These are phyloP conservation scores for Microcebus lehilahytsara DNA, from an alignment of 2,113 vertebrate species.

Conservation along the genomic window DNA sequence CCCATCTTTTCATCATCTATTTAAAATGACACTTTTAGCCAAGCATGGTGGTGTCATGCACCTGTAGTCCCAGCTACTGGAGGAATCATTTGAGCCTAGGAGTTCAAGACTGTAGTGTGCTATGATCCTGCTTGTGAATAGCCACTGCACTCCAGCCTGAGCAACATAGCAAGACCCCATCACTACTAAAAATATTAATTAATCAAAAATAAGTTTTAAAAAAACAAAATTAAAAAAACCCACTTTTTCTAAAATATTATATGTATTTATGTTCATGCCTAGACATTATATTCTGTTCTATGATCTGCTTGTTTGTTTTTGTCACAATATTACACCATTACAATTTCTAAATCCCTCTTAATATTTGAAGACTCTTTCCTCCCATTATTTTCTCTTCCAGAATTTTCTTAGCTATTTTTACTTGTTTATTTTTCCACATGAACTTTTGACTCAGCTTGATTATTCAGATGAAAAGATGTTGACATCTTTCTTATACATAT, in stretches of 20 bases:
- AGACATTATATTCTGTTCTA: background rate
- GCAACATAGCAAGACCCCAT: background rate
- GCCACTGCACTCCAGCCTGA: background rate
- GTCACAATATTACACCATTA: background rate
- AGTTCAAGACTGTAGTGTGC: background rate
- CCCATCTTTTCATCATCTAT: background rate
- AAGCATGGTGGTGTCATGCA: too few relatives aligned
- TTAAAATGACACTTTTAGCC: background rate
- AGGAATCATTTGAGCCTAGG: background rate
- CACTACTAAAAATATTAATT: background rate
- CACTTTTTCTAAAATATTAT: background rate
- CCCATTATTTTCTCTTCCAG: background rate
- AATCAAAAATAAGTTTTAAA: background rate
- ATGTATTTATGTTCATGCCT: background rate
- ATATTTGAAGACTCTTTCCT: background rate
- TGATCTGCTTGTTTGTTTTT: background rate
- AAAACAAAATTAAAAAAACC: background rate
- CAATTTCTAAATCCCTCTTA: background rate
- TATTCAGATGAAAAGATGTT: constrained; percentile 49
- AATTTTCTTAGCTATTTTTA: constrained; percentile 18
- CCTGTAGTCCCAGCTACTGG: background rate
- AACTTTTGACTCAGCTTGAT: constrained; percentile 40
- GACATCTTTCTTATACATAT: constrained; percentile 30
- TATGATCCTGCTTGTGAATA: background rate
- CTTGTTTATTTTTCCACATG: constrained; percentile 44